These are phyloP conservation scores for Aselliscus stoliczkanus DNA, from an alignment of 2,797 vertebrate species.

Conservation along the genomic window DNA sequence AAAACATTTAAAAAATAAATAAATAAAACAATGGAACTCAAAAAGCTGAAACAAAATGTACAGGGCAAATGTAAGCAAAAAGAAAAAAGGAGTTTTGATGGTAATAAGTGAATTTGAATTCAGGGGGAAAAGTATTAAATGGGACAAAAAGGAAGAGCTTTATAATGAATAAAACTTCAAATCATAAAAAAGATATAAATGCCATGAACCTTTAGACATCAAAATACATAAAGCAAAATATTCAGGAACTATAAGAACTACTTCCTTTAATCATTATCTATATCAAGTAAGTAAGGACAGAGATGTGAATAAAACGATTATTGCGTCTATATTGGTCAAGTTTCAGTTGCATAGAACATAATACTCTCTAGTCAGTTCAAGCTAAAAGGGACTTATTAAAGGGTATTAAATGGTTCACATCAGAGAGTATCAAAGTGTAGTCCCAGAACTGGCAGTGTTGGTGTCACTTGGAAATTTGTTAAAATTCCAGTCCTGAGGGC, in stretches of 20 bases:
- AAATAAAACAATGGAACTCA: neutral
- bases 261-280: neutral
- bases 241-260: neutral
- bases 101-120: neutral
- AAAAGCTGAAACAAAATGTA: neutral
- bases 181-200: constrained; percentile 1
- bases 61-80: neutral
- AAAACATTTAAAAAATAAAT: too few relatives aligned
- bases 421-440: neutral
- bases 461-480: neutral
- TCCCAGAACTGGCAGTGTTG: neutral
- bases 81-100: neutral
- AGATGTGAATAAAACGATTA: neutral
- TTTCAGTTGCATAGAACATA: neutral
- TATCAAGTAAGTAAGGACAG: neutral
- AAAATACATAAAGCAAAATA: constrained; percentile 12
- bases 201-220: neutral
- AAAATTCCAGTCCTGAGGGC: too few relatives aligned
- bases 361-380: neutral
- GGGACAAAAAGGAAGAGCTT: neutral
- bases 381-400: neutral
- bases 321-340: neutral
- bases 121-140: neutral
- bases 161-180: constrained; percentile 6
- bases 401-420: neutral